These are phyloP conservation scores for Irena cyanogastra DNA, from an alignment of 2,113 vertebrate species.

Conservation along the genomic window DNA sequence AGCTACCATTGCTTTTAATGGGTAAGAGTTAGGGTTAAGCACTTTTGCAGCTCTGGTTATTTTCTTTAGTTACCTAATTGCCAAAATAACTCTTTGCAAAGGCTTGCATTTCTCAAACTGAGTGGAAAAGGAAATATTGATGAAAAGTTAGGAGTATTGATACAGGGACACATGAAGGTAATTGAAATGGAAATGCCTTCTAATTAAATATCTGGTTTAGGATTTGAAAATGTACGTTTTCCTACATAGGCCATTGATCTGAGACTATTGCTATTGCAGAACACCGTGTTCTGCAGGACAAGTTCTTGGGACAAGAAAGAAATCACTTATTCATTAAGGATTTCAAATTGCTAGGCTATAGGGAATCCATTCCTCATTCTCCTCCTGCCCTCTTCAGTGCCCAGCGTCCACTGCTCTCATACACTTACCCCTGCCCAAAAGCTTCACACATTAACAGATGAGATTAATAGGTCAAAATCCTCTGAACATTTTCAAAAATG, in stretches of 20 bases:
- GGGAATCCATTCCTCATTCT: neutral
- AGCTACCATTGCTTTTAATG: neutral
- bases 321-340: neutral
- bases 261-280: neutral
- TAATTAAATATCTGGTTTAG: neutral
- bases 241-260: neutral
- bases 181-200: neutral
- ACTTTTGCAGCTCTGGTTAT: neutral
- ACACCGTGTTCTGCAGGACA: neutral
- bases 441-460: neutral
- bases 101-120: neutral
- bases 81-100: neutral
- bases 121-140: slow-evolving; percentile 4
- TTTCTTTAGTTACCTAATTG: neutral
- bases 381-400: neutral
- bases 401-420: neutral
- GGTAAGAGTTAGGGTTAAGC: neutral
- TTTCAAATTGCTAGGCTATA: neutral
- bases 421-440: neutral
- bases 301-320: neutral
- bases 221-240: neutral
- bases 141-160: neutral
- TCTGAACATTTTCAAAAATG: neutral
- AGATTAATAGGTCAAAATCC: neutral
- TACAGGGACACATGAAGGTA: neutral